These are phyloP conservation scores for Scaptomyza cyrtandrae DNA, from an alignment of 2,888 invertebrate genomes.

Conservation along the genomic window DNA sequence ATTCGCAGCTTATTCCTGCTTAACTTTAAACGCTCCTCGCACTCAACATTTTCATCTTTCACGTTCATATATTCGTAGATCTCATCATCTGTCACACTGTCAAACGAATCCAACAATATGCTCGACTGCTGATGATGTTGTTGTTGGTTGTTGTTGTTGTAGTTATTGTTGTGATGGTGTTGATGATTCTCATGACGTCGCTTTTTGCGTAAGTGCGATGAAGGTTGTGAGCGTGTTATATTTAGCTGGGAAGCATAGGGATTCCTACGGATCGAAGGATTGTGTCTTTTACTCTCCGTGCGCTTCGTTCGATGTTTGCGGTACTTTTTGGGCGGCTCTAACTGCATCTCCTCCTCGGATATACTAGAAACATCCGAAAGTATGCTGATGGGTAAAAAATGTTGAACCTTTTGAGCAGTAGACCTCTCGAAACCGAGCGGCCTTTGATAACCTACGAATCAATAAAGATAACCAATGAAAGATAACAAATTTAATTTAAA, in stretches of 20 bases:
- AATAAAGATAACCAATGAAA: not conserved
- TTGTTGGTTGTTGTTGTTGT: constrained; percentile 22
- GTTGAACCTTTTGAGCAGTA: constrained; percentile 16
- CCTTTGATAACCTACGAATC: constrained; percentile 50
- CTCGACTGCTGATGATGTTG: constrained; percentile 22
- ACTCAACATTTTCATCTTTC: constrained; percentile 45
- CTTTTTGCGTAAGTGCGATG: constrained; percentile 22
- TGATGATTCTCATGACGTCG: constrained; percentile 30
- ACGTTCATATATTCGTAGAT: constrained; percentile 41
- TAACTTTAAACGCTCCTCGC: constrained; percentile 53
- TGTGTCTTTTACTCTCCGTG: constrained; percentile 20
- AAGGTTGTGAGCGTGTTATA: not conserved
- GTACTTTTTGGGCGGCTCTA: constrained; percentile 42
- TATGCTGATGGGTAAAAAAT: constrained; percentile 49
- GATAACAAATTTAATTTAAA: not conserved
- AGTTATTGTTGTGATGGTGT: constrained; percentile 21
- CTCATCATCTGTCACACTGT: constrained; percentile 60
- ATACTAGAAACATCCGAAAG: constrained; percentile 65
- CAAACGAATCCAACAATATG: constrained; percentile 52
- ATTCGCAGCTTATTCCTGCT: constrained; percentile 78
- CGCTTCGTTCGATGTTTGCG: constrained; percentile 48
- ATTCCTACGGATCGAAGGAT: constrained; percentile 19
- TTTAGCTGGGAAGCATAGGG: constrained; percentile 3
- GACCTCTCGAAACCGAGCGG: constrained; percentile 19
- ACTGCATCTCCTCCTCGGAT: constrained; percentile 39